Evolutionary conservation across 2,113 vertebrate genomes (phyloP).

Genomic region (Pampusana beccarii): DNA sequence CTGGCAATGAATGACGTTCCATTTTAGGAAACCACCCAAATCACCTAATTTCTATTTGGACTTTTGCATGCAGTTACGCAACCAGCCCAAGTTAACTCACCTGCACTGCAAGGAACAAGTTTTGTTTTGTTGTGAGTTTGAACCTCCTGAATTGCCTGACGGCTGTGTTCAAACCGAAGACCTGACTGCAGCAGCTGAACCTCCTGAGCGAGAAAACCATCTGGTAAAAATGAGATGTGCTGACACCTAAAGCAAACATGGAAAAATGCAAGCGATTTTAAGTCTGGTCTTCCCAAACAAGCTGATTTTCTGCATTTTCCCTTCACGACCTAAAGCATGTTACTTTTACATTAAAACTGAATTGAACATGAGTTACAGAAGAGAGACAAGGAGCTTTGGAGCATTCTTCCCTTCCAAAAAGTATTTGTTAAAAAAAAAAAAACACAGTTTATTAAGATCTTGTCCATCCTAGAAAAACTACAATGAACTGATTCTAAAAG

Average conservation of each 20-base stretch:
- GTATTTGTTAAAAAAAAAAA: not conserved
- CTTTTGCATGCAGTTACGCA: not conserved
- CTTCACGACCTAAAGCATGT: not conserved
- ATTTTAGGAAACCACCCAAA: not conserved
- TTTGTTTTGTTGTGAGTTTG: conserved; percentile 67
- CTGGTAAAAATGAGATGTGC: conserved; percentile 76
- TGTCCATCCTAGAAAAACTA: not conserved
- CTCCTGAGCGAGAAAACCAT: conserved; percentile 76
- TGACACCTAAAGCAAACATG: conserved; percentile 75
- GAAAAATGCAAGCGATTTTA: not conserved
- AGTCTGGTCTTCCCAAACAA: not conserved
- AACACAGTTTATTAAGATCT: not conserved
- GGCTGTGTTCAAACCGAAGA: conserved; percentile 86
- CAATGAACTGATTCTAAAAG: rapidly evolving
- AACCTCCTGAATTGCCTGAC: conserved; percentile 65
- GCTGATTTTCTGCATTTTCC: not conserved
- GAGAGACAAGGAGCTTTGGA: not conserved
- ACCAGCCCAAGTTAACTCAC: conserved; percentile 66
- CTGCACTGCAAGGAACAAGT: conserved; percentile 88
- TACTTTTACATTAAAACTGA: not conserved
- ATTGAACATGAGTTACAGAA: not conserved
- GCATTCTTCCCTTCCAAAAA: not conserved
- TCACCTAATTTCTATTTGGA: not conserved
- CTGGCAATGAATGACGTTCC: not conserved
- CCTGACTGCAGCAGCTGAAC: conserved; percentile 81